Conservation (phyloP, 2,113 vertebrate species). For the Chlorocebus sabaeus region DNA sequence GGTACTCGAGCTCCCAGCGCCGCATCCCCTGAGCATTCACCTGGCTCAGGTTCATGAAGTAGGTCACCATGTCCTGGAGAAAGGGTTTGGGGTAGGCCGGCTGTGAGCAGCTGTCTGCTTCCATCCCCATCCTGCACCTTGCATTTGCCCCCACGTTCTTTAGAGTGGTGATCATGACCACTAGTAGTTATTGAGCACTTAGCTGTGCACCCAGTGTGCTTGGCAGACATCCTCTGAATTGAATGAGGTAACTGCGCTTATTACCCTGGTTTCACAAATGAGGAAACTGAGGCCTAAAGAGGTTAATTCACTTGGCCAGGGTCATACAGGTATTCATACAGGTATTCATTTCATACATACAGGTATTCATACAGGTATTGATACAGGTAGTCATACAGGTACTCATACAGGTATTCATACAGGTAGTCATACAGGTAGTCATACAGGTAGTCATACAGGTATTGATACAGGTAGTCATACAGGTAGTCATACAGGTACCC, state of each 20-base stretch:
- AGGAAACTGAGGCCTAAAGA: neutral
- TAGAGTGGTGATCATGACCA: too few species aligned
- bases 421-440: too few species aligned
- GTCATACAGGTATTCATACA: neutral
- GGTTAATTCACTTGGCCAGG: neutral
- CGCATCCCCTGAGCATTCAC: slow-evolving; percentile 82
- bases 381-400: neutral
- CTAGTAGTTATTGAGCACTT: neutral
- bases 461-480: too few species aligned
- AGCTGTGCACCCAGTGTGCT: neutral
- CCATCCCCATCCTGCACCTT: neutral
- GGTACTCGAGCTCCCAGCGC: slow-evolving; percentile 92
- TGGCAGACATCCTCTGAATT: neutral
- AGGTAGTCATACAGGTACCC: too few species aligned
- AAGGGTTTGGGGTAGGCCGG: neutral
- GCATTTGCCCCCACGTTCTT: neutral
- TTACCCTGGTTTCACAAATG: neutral
- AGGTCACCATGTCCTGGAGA: slow-evolving; percentile 91
- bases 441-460: too few species aligned
- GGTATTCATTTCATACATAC: neutral
- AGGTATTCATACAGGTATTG: neutral
- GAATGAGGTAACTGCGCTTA: neutral
- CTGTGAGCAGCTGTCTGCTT: neutral
- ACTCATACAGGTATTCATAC: neutral
- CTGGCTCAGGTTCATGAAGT: slow-evolving; percentile 91